Conservation (phyloP, 2,888 invertebrate genomes). For the Nymphalis polychloros region DNA sequence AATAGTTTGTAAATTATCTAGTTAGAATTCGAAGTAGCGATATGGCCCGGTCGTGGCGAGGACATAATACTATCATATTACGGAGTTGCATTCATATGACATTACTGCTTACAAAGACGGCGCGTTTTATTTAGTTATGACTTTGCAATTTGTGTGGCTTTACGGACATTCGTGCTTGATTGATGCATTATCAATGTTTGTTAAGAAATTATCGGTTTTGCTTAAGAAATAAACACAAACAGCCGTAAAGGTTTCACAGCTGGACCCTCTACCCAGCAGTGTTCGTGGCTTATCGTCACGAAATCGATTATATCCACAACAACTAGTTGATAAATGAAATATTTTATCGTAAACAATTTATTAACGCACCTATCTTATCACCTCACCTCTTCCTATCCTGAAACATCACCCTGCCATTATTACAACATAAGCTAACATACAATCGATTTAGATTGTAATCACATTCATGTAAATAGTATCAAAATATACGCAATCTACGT, state of each 20-base stretch:
- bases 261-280: too few species aligned
- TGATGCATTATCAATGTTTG: not conserved
- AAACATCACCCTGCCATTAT: not conserved
- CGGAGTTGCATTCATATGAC: not conserved
- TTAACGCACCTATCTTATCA: not conserved
- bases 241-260: too few species aligned
- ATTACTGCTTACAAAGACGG: not conserved
- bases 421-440: not conserved
- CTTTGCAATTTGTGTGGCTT: not conserved
- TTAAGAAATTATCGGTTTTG: not conserved
- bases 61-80: constrained; percentile 8
- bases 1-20: constrained; percentile 1
- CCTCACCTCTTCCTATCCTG: too few species aligned
- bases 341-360: not conserved
- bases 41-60: not conserved
- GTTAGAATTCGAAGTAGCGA: not conserved
- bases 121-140: not conserved
- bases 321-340: not conserved
- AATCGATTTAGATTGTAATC: not conserved
- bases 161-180: not conserved
- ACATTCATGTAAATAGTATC: not conserved
- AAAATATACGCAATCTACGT: too few species aligned
- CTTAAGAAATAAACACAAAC: too few species aligned
- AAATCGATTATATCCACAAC: not conserved
- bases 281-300: too few species aligned